Evolutionary conservation across 2,797 vertebrate species (phyloP).

Genomic region (Lacerta bilineata): DNA sequence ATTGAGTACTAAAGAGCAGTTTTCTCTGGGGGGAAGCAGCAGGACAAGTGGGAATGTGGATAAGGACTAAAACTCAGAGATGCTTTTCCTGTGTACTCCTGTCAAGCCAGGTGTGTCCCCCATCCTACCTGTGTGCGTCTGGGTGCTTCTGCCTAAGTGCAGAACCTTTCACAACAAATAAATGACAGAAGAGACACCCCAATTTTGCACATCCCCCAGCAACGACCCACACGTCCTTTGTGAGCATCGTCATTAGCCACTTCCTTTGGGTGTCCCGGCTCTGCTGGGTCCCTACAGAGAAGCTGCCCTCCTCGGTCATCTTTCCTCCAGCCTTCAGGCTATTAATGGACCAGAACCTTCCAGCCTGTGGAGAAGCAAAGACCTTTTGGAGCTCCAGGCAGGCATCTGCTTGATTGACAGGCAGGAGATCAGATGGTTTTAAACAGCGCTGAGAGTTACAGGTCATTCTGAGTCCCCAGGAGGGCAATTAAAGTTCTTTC

Average conservation of each 20-base stretch:
- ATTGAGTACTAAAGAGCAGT: too few relatives aligned
- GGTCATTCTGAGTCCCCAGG: background rate
- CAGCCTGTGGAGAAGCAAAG: slow-evolving; percentile 32
- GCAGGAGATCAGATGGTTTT: background rate
- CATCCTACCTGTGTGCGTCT: too few relatives aligned
- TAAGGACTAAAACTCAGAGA: too few relatives aligned
- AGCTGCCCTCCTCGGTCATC: background rate
- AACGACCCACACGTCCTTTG: background rate
- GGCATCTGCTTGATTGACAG: slow-evolving; percentile 16
- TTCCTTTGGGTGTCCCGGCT: too few relatives aligned
- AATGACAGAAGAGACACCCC: too few relatives aligned
- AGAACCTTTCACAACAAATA: too few relatives aligned
- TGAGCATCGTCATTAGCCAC: background rate
- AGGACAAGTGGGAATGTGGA: too few relatives aligned
- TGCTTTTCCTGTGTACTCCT: too few relatives aligned
- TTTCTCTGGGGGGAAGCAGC: too few relatives aligned
- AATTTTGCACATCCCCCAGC: too few relatives aligned
- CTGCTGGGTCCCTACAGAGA: background rate
- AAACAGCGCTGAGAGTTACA: background rate
- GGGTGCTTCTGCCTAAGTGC: too few relatives aligned
- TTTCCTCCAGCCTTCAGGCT: background rate
- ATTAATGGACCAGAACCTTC: slow-evolving; percentile 24
- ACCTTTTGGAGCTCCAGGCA: background rate
- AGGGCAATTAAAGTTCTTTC: slow-evolving; percentile 1
- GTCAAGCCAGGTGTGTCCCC: too few relatives aligned